Conservation (phyloP, 2,113 vertebrate species). For the Anolis sagrei region DNA sequence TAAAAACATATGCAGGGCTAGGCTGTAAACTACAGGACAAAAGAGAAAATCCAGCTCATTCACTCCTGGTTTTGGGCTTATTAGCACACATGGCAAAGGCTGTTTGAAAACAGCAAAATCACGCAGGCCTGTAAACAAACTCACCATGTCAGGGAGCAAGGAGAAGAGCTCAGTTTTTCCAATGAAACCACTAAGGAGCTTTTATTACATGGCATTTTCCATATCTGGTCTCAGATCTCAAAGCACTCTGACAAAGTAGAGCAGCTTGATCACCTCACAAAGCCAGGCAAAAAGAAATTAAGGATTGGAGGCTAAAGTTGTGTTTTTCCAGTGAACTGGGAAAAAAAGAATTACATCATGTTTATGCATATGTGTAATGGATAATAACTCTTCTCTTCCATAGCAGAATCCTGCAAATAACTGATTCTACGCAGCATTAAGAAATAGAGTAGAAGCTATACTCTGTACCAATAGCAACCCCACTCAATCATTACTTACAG, state of each 20-base stretch:
- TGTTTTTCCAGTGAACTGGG: no score
- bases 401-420: no score
- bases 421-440: no score
- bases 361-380: no score
- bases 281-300: not conserved
- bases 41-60: constrained; percentile 40
- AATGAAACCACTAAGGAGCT: not conserved
- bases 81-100: not conserved
- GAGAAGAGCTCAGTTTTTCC: constrained; percentile 24
- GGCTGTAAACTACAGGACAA: not conserved
- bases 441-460: no score
- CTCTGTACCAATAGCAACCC: no score
- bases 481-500: no score
- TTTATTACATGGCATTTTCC: not conserved
- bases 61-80: not conserved
- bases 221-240: constrained; percentile 3
- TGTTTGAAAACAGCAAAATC: constrained; percentile 3
- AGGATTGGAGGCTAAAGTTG: not conserved
- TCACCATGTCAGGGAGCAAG: not conserved
- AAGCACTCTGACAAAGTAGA: not conserved
- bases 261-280: constrained; percentile 1
- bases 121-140: not conserved
- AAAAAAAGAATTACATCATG: no score
- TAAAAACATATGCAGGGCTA: not conserved
- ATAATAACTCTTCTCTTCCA: no score